Evolutionary conservation across 2,888 invertebrate genomes (phyloP), one percentile per base, ranked within the genome.

Genomic region (Andrena camellia): DNA sequence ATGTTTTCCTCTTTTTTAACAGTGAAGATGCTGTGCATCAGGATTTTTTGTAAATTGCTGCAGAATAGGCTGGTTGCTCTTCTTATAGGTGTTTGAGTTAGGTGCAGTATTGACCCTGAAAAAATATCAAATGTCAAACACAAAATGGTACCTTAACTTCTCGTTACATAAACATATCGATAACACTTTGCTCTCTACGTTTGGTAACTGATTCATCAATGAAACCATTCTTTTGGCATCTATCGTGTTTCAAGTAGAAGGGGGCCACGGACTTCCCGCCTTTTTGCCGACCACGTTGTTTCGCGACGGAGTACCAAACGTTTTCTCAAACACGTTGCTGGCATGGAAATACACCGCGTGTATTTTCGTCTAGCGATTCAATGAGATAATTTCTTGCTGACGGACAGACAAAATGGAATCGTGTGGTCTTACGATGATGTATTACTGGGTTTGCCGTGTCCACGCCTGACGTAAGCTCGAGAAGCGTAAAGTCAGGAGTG

Each of bases 361-460:
- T 64, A 69, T 73, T 62, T 57, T 64, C 31, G 52, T 60, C 50
- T 20, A 8, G 7, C 23, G 29, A 77, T 67, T 80, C 63, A 73
- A 83, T 76, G 74, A 72, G 86, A 83, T 76, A 50, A 76, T 54
- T 73, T 48, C 20, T 33, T 72, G 54, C 8, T 50, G 84, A 63
- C 59, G 50, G 23, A 67, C 52, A 66, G 66, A 73, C 52, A 23
- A 75, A 88, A 69, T 68, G 20, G 42, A 68, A 75, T 42, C 31
- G 35, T 83, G 63, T 57, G 77, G 60, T 75, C 62, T 63, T 63
- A 48, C 33, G 81, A 83, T 86, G 81, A 88, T 86, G 71, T 85
- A 86, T 84, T 77, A 63, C 80, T 73, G 74, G 71, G 63, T 79
- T 79, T 77, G 81, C 74, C 72, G 66, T 79, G 67, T 20, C 71